A percentile compares a stretch with the other conserved stretches of the same genome.
Conservation (phyloP, 2,113 vertebrate species). For the Hippocampus comes region DNA sequence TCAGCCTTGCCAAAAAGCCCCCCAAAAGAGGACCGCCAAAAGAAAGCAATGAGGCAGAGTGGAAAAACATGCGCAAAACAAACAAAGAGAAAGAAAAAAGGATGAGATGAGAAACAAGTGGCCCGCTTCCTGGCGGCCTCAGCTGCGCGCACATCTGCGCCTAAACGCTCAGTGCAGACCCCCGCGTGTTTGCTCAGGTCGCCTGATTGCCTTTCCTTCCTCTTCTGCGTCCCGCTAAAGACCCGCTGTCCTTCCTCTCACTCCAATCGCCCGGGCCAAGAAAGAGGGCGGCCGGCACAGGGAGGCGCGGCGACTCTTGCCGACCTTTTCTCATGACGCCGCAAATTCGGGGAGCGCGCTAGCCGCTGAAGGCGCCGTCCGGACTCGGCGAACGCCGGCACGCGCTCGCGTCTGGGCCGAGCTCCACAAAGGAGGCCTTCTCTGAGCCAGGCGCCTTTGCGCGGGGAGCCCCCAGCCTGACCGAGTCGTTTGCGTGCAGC, state of each 20-base stretch:
- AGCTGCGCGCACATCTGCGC: slow-evolving; percentile 78
- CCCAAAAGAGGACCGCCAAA: background rate
- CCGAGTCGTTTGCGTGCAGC: slow-evolving; percentile 66
- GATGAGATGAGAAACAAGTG: slow-evolving; percentile 54
- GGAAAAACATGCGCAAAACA: slow-evolving; percentile 39
- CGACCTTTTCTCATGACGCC: slow-evolving; percentile 42
- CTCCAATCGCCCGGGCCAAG: slow-evolving; percentile 60
- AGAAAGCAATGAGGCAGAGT: slow-evolving; percentile 19
- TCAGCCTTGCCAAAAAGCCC: slow-evolving; percentile 27
- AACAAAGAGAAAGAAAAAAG: slow-evolving; percentile 43
- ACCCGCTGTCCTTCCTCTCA: slow-evolving; percentile 75
- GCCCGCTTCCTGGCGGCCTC: slow-evolving; percentile 77
- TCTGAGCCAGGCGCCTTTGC: slow-evolving; percentile 61
- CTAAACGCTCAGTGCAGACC: slow-evolving; percentile 62
- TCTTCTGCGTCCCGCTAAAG: slow-evolving; percentile 70
- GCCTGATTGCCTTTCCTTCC: slow-evolving; percentile 81
- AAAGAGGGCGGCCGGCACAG: slow-evolving; percentile 39
- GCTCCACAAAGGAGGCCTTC: slow-evolving; percentile 69
- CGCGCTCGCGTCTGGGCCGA: slow-evolving; percentile 49
- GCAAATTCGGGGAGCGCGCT: background rate
- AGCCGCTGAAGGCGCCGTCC: too few relatives aligned
- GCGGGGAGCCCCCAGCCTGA: slow-evolving; percentile 58
- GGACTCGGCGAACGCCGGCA: slow-evolving; percentile 11
- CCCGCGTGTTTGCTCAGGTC: slow-evolving; percentile 74
- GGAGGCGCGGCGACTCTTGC: slow-evolving; percentile 26